Base-by-base conservation (phyloP, 2,888 invertebrate genomes). In the Trachelus stipa region DNA sequence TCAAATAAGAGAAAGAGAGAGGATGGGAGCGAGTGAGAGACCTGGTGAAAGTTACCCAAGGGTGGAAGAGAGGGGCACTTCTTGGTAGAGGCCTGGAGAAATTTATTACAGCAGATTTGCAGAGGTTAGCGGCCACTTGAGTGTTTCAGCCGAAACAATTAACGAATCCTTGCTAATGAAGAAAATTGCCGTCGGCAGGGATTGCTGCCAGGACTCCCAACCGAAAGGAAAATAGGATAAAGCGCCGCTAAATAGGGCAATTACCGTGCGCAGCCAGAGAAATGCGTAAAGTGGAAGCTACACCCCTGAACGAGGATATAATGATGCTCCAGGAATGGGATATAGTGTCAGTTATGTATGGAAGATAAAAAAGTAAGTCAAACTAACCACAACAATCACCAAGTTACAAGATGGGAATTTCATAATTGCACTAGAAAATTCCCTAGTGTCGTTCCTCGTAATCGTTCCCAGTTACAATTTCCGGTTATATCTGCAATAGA, bases 221-320 rank as follows among this genome's bases (percentile, higher is more conserved):
- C 81, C 83, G 81, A 86, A 86, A 83, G 85, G 85, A 84, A 86
- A 85, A 85, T 82, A 82, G 83, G 82, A 82, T 83, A 79, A 83
- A 81, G 82, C 80, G 81, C 74, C 78, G 81, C 79, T 85, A 86
- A 86, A 86, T 85, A 83, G 85, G 77, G 79, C 85, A 86, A 86
- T 86, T 86, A 86, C 56, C 56, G 56, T 56, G 56, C 56, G 56
- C 56, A 56, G 23, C 56, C 56, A 56, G 56, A 56, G 56, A 56
- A 23, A 56, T 56, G 56, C 56, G 56, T 56, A 56, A 56, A 56
- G 56, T 56, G 56, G 56, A 56, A 56, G 56, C 56, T 56, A 9
- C 56, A 23, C 23, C 56, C 56, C 23, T 56, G 56, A 9, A 56
- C 56, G 23, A 56, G 56, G 56, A 23, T 56, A 56, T 56, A 56